Conservation (phyloP, 2,113 vertebrate genomes). For the Ophthalmolycus amberensis region DNA sequence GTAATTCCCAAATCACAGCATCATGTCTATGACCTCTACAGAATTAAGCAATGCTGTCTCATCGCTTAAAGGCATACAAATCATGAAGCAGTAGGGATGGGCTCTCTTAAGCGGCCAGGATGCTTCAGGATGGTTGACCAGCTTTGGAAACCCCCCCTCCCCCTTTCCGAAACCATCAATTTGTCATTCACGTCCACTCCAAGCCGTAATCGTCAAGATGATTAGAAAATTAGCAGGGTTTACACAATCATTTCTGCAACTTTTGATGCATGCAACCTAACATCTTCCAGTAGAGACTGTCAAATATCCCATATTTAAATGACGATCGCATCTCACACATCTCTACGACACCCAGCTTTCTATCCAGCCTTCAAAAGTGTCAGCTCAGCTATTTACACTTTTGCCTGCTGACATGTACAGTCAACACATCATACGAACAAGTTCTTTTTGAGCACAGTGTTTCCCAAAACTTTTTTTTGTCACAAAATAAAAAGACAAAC, state of each 20-base stretch:
- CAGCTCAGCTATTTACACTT: too few species aligned
- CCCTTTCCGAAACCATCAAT: not conserved
- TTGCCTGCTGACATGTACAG: too few species aligned
- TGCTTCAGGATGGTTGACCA: not conserved
- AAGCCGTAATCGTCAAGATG: not conserved
- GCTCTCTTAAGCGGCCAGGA: not conserved
- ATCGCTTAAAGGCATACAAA: not conserved
- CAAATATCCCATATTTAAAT: too few species aligned
- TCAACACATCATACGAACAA: too few species aligned
- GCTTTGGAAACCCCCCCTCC: not conserved
- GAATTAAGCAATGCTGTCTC: not conserved
- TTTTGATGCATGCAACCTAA: not conserved
- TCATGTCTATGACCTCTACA: slow-evolving; percentile 1
- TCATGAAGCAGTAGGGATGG: not conserved
- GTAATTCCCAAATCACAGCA: slow-evolving; percentile 12
- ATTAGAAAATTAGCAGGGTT: not conserved
- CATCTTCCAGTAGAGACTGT: too few species aligned
- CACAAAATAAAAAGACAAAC: too few species aligned
- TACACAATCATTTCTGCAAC: not conserved
- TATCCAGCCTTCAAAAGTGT: too few species aligned
- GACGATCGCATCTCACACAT: too few species aligned
- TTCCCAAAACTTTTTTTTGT: too few species aligned
- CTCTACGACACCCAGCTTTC: too few species aligned
- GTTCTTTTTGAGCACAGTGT: too few species aligned
- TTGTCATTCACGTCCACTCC: not conserved